Evolutionary conservation across 2,888 invertebrate genomes (phyloP), one percentile per base, ranked within the genome.

Genomic region (Diloba caeruleocephala): DNA sequence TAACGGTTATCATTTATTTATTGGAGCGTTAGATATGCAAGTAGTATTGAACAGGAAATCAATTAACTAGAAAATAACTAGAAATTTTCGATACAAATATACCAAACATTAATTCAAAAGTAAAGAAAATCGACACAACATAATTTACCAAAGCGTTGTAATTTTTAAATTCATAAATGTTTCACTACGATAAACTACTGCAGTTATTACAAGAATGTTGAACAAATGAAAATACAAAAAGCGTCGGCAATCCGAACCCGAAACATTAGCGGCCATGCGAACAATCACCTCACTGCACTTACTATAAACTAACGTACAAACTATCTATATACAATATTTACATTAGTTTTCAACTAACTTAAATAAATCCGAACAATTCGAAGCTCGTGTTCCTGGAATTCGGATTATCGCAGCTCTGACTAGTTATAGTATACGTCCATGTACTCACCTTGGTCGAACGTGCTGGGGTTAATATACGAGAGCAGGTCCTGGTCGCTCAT

Each of bases 401-500:
- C 70, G 64, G 70, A 70, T 45, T 38, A 29, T 46, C 51, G 57
- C 32, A 45, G 43, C 59, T 29, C 65, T 45, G 61, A 49, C 62
- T 75, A 59, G 72, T 60, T 77, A 63, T 80, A 86, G 68, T 82
- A 84, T 33, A 78, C 63, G 55, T 85, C 84, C 81, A 86, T 80
- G 76, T 84, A 92, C 94, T 93, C 94, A 96, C 96, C 95, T 94
- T 96, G 96, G 90, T 97, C 98, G 87, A 98, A 98, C 86, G 97
- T 97, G 94, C 96, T 97, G 41, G 98, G 97, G 93, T 98, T 97
- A 72, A 98, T 98, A 89, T 97, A 97, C 85, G 96, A 97, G 72
- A 98, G 95, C 71, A 98, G 94, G 90, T 98, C 98, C 87, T 96
- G 96, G 86, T 98, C 98, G 62, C 97, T 97, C 96, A 98, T 97